Evolutionary conservation across 2,797 vertebrate genomes (phyloP).

Genomic region (Poecilia velifera): DNA sequence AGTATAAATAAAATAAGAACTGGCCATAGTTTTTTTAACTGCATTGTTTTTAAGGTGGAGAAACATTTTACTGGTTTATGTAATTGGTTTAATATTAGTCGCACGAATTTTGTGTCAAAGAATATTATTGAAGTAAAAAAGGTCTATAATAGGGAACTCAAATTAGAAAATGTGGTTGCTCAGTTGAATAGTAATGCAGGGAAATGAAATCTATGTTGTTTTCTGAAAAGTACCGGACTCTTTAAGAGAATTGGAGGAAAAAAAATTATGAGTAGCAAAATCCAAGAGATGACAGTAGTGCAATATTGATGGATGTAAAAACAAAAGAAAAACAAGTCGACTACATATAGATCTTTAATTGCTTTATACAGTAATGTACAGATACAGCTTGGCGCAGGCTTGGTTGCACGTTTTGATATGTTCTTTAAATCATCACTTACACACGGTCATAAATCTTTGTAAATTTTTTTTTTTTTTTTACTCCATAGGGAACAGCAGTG

Average conservation of each 20-base stretch:
- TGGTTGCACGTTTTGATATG: conserved; percentile 37
- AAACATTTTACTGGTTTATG: neutral
- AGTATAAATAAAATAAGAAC: neutral
- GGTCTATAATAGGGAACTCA: neutral
- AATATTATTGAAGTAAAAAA: neutral
- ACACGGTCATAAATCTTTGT: conserved; percentile 1
- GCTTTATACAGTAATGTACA: conserved; percentile 49
- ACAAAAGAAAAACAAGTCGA: conserved; percentile 4
- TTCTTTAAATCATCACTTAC: conserved; percentile 6
- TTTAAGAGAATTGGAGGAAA: neutral
- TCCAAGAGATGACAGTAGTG: neutral
- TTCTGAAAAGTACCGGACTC: neutral
- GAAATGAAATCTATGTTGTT: neutral
- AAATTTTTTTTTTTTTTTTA: neutral
- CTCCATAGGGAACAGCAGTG: conserved; percentile 6
- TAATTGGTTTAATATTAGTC: neutral
- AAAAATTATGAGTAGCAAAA: neutral
- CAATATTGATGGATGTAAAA: neutral
- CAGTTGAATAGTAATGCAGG: neutral
- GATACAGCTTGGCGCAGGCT: conserved; percentile 49
- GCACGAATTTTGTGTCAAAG: neutral
- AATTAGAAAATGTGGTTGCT: neutral
- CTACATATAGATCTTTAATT: conserved; percentile 46
- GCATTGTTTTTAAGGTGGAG: neutral
- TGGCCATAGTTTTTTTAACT: no score